Conservation (phyloP, 2,113 vertebrate genomes). For the Erinaceus europaeus region DNA sequence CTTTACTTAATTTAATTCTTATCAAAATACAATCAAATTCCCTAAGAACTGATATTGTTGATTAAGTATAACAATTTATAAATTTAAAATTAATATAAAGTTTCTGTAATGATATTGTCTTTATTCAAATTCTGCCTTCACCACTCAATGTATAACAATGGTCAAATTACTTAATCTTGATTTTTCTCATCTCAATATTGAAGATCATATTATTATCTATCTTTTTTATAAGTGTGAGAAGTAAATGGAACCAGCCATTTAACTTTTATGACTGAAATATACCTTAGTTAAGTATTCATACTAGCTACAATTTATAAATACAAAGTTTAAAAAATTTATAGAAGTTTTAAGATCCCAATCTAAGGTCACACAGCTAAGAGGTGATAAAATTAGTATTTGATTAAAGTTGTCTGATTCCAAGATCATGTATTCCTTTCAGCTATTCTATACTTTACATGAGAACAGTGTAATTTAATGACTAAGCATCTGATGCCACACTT, state of each 20-base stretch:
- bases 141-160: background rate
- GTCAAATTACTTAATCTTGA: background rate
- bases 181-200: background rate
- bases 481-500: background rate
- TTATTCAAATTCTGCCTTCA: background rate
- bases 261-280: background rate
- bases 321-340: background rate
- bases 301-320: background rate
- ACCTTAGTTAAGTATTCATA: background rate
- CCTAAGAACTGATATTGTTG: background rate
- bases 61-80: background rate
- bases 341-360: background rate
- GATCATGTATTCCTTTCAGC: background rate
- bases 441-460: background rate
- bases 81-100: background rate
- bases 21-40: background rate
- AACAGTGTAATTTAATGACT: background rate
- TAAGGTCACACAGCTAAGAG: background rate
- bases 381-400: background rate
- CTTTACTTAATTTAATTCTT: slow-evolving; percentile 23
- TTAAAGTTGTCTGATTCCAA: background rate
- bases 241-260: slow-evolving; percentile 18
- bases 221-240: background rate
- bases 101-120: background rate
- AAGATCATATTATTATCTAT: background rate